phyloP scores from a whole-genome alignment of 2,797 vertebrate genomes.

The Danio kyathit region DNA sequence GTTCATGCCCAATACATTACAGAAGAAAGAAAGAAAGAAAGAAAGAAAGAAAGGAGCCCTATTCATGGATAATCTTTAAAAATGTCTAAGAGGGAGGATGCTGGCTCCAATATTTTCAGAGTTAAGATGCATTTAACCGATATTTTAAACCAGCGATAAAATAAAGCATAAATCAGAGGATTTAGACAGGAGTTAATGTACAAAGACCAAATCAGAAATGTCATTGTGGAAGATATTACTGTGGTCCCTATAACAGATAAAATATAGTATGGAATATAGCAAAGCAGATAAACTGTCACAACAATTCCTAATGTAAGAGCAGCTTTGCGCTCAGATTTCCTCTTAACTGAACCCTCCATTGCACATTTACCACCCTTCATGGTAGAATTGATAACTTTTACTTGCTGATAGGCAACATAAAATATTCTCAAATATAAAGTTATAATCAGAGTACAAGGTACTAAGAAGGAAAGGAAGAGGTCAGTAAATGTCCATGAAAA shows the following conservation, averaged over 20 bases:
- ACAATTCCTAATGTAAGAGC: slow-evolving; percentile 35
- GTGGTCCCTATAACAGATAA: not conserved
- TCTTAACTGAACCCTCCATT: not conserved
- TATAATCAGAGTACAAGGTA: not conserved
- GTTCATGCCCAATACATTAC: too few relatives aligned
- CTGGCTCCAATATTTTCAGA: not conserved
- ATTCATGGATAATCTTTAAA: too few relatives aligned
- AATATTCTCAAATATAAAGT: slow-evolving; percentile 22
- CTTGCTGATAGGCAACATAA: slow-evolving; percentile 5
- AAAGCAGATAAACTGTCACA: slow-evolving; percentile 13
- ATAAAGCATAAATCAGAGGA: slow-evolving; percentile 14
- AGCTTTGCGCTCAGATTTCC: slow-evolving; percentile 29
- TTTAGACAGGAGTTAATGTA: not conserved
- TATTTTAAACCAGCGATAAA: slow-evolving; percentile 3
- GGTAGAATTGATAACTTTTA: slow-evolving; percentile 16
- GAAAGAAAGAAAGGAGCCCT: too few relatives aligned
- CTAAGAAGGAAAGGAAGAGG: not conserved
- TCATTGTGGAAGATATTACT: not conserved
- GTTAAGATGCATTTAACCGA: not conserved
- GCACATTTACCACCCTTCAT: not conserved
- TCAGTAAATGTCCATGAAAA: not conserved
- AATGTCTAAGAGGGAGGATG: too few relatives aligned
- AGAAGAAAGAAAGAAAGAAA: too few relatives aligned
- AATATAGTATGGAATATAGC: not conserved
- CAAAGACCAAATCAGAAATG: not conserved